Conservation (phyloP, 2,113 vertebrate species). For the Pan troglodytes region NHGRI_mPanTro3-v2.1_pri NC_072411.2:64866001-64866500, state of each 20-base stretch:
- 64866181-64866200: not conserved
- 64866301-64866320: not conserved
- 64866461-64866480: not conserved
- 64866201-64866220: not conserved
- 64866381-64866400: not conserved
- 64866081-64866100: not conserved
- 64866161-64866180: not conserved
- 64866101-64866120: not conserved
- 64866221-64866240: not conserved
- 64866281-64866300: not conserved
- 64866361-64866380: not conserved
- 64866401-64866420: not conserved
- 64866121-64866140: not conserved
- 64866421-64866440: not conserved
- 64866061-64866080: not conserved
- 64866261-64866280: not conserved
- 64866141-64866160: not conserved
- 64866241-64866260: not conserved
- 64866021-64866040: not conserved
- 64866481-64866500: not conserved
- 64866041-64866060: not conserved
- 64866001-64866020: too few relatives aligned
- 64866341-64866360: not conserved
- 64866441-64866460: not conserved
- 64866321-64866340: not conserved